These are phyloP conservation scores for Cotesia vestalis DNA, from an alignment of 1,140 invertebrate species.

Conservation along the genomic window DNA sequence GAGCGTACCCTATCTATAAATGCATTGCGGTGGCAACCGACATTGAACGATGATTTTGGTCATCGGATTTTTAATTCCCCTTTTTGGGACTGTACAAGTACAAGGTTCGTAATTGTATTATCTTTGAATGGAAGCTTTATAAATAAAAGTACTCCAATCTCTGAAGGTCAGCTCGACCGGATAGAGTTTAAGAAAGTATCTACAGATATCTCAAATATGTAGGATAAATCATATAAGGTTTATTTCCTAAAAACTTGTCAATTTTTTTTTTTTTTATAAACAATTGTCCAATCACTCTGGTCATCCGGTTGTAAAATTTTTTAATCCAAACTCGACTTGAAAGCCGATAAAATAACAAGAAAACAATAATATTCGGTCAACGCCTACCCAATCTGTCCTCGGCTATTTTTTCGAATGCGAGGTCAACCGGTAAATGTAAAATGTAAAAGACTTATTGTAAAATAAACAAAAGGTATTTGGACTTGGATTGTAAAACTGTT, in stretches of 20 bases:
- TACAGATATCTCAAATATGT: no score
- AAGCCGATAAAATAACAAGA: background rate
- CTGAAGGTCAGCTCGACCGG: conserved; percentile 10
- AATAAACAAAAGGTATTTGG: background rate
- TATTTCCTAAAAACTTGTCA: no score
- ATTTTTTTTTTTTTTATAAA: no score
- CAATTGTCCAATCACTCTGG: no score
- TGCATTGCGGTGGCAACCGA: conserved; percentile 1
- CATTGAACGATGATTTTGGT: conserved; percentile 31
- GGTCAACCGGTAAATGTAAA: conserved; percentile 21
- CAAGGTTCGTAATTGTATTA: conserved; percentile 28
- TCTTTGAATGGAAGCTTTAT: background rate
- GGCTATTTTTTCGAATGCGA: conserved; percentile 23
- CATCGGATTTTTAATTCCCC: conserved; percentile 27
- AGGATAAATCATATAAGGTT: no score
- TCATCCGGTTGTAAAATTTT: no score
- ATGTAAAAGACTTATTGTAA: conserved; percentile 2
- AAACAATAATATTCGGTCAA: conserved; percentile 4
- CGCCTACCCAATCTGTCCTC: conserved; percentile 25
- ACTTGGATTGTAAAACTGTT: background rate
- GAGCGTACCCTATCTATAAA: conserved; percentile 4
- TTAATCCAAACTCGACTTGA: no score
- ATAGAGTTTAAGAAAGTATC: background rate
- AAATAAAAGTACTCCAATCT: background rate
- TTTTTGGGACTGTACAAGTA: conserved; percentile 24